Base-by-base conservation (phyloP, 1,140 invertebrate species). In the Drosophila mayri region DNA sequence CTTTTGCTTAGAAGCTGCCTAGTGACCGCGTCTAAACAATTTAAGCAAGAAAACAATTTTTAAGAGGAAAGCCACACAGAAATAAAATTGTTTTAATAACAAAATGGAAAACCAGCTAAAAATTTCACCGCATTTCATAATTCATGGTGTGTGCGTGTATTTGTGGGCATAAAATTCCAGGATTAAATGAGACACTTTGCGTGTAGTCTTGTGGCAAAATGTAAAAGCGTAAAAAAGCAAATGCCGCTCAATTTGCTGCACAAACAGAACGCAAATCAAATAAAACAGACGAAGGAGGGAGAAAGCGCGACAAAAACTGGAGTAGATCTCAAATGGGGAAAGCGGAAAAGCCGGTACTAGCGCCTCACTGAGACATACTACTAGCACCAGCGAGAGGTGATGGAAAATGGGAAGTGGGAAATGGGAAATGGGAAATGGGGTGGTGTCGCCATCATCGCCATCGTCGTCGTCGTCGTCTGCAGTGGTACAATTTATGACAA, bases 401-500 rank as follows among this genome's bases (percentile, higher is more conserved):
- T 28, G 28, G 50, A 8, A 20, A 44, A 35, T 22, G 41, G 32
- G 16, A 47, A 12, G 6, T 37, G 44, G 18, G 8, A 11, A 25
- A 9, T 28, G 28, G 50, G 11, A 20, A 44, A 35, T 22, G 41
- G 32, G 16, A 47, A 47, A 47, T 28, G 47, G 28, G 14, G 14
- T 55, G 32, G 50, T 38, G 32, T 54, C 50, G 50, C 50, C 49
- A 12, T 30, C 49, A 47, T 30, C 28, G 7, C 28, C 28, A 30
- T 30, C 43, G 20, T 46, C 44, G 50, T 49, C 46, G 71, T 86
- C 78, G 83, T 58, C 72, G 72, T 76, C 83, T 88, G 83, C 76
- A 82, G 70, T 80, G 74, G 80, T 82, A 90, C 85, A 90, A 90
- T 90, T 90, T 90, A 90, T 90, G 86, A 90, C 86, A 90, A 90